Evolutionary conservation across 53 echinoderm and acorn worm species (phyloP), one percentile per base, ranked within the genome.

Genomic region (Paracentrotus lividus): DNA sequence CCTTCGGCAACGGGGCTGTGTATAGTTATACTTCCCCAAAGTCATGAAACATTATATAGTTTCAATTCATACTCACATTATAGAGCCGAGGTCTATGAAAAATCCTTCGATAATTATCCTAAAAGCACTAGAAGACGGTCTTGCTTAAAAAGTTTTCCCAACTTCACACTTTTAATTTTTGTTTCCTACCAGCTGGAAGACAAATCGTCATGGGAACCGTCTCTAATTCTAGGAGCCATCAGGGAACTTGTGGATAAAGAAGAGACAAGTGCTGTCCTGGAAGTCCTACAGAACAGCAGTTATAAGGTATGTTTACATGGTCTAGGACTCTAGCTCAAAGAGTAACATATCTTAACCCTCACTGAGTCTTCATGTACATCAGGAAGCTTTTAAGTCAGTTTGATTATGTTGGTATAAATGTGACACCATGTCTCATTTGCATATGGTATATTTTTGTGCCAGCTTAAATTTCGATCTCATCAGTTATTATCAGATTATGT

Each of bases 181-280:
- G 27, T 90, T 72, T 67, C 60, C 85, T 91, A 91, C 68, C 94
- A 93, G 92, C 43, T 92, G 69, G 94, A 95, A 86, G 89, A 96
- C 38, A 8, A 47, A 38, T 36, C 77, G 49, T 58, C 94, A 88
- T 88, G 94, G 77, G 78, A 95, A 31, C 61, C 78, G 20, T 85
- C 44, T 51, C 26, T 77, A 20, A 68, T 95, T 65, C 78, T 95
- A 1, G 90, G 94, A 38, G 59, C 86, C 18, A 42, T 94, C 76
- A 54, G 91, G 20, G 94, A 88, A 33, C 88, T 91, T 38, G 92
- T 95, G 24, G 94, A 94, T 64, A 27, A 44, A n/a, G 93, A 84
- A 59, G 76, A 93, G 29, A 94, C 95, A 3, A 18, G 49, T 29
- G 76, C 81, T 23, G 59, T 95, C 40, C 87, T 81, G 24, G 86